A percentile compares a stretch with the other conserved stretches of the same genome.
These are phyloP conservation scores for Drosophila demipolita DNA, from an alignment of 2,888 invertebrate species.

Conservation along the genomic window DNA sequence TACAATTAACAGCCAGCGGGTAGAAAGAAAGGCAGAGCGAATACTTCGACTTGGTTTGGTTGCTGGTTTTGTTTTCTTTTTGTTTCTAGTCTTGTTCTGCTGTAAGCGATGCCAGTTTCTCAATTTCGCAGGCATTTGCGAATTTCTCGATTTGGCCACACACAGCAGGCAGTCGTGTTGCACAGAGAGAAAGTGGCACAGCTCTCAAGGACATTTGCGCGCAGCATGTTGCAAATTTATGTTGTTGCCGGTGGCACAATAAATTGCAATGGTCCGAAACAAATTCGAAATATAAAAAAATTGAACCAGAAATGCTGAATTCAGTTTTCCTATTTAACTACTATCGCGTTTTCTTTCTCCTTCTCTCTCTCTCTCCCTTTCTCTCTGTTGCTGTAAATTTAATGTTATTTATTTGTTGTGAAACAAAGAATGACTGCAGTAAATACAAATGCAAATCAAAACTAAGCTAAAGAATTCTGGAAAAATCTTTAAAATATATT, in stretches of 20 bases:
- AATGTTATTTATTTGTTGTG: background rate
- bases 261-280: slow-evolving; percentile 25
- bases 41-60: background rate
- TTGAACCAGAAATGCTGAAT: slow-evolving; percentile 45
- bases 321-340: slow-evolving; percentile 55
- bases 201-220: slow-evolving; percentile 53
- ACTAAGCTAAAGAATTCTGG: background rate
- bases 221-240: slow-evolving; percentile 52
- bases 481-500: background rate
- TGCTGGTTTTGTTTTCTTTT: background rate
- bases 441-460: background rate
- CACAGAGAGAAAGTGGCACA: slow-evolving; percentile 60
- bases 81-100: slow-evolving; percentile 7
- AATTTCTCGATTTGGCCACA: slow-evolving; percentile 45
- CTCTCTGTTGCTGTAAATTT: background rate
- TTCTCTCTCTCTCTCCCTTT: background rate
- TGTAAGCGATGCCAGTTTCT: slow-evolving; percentile 58
- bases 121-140: slow-evolving; percentile 54
- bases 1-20: slow-evolving; percentile 59
- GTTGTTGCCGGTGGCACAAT: slow-evolving; percentile 19
- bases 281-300: background rate
- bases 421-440: too few relatives aligned
- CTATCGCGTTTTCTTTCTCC: background rate
- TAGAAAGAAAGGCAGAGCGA: slow-evolving; percentile 13
- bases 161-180: slow-evolving; percentile 39